A percentile compares a stretch with the other conserved stretches of the same genome.
Evolutionary conservation across 2,113 vertebrate species (phyloP).

Genomic region (Proterorhinus semilunaris): DNA sequence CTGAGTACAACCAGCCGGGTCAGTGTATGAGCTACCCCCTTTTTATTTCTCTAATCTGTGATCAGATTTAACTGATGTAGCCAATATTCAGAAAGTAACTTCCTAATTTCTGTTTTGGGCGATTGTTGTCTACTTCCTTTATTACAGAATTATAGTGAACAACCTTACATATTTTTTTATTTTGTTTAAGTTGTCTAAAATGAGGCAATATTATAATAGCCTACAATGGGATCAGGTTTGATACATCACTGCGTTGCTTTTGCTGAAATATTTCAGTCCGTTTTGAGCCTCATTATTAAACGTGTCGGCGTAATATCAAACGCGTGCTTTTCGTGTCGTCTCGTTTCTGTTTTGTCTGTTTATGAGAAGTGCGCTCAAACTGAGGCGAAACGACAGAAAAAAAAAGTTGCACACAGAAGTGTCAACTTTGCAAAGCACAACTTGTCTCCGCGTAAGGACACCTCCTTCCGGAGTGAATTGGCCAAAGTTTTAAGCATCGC

Average conservation of each 20-base stretch:
- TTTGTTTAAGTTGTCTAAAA: too few relatives aligned
- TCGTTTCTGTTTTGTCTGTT: not conserved
- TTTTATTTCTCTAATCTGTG: conserved; percentile 2
- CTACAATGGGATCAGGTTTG: not conserved
- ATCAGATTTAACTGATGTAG: not conserved
- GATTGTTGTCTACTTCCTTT: conserved; percentile 55
- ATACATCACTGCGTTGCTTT: conserved; percentile 1
- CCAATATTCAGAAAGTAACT: conserved; percentile 32
- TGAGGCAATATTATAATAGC: not conserved
- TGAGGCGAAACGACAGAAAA: conserved; percentile 10
- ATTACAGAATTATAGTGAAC: conserved; percentile 13
- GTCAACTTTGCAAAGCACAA: conserved; percentile 33
- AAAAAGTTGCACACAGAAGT: conserved; percentile 39
- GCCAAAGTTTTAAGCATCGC: conserved; percentile 34
- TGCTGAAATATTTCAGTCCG: conserved; percentile 3
- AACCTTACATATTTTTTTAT: too few relatives aligned
- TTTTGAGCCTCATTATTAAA: not conserved
- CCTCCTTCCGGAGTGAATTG: conserved; percentile 1
- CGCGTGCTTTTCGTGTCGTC: conserved; percentile 1
- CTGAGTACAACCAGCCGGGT: not conserved
- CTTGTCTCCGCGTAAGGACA: not conserved
- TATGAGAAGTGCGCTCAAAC: conserved; percentile 5
- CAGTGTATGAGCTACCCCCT: not conserved
- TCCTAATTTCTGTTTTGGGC: conserved; percentile 44
- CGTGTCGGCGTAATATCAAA: not conserved